Conservation (phyloP, 2,797 vertebrate species). For the Tiaroga cobitis region DNA sequence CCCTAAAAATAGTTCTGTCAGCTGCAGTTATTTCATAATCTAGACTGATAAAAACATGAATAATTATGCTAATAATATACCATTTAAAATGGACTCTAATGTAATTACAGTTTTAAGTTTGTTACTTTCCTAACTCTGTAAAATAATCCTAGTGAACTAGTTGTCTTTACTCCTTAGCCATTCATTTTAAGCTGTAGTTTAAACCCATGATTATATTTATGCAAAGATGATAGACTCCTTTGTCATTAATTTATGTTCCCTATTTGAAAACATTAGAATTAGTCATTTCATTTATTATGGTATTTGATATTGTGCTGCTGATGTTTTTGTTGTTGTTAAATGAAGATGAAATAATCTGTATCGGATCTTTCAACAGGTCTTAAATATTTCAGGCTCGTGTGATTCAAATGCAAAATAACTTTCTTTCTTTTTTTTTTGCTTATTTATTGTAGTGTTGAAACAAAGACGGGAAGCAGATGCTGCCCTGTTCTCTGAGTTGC, state of each 20-base stretch:
- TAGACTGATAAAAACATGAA: not conserved
- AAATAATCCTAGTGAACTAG: not conserved
- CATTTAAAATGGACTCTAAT: not conserved
- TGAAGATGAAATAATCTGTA: not conserved
- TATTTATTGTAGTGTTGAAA: slow-evolving; percentile 81
- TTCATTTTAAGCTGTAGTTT: not conserved
- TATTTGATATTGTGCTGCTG: not conserved
- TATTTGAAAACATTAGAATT: not conserved
- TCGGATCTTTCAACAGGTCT: not conserved
- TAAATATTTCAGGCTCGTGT: not conserved
- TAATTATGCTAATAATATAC: not conserved
- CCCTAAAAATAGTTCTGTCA: too few species aligned
- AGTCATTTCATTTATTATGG: not conserved
- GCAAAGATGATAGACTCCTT: not conserved
- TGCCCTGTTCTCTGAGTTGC: slow-evolving; percentile 93
- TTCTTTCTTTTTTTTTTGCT: not conserved
- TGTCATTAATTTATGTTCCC: not conserved
- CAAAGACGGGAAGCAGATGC: slow-evolving; percentile 93
- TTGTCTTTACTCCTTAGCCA: not conserved
- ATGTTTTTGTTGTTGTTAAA: not conserved
- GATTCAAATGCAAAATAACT: not conserved
- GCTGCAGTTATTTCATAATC: too few species aligned
- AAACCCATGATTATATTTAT: not conserved
- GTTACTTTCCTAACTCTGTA: not conserved
- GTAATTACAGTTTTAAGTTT: not conserved